Base-by-base conservation (phyloP, 2,113 vertebrate species). In the Oryzias woworae region DNA sequence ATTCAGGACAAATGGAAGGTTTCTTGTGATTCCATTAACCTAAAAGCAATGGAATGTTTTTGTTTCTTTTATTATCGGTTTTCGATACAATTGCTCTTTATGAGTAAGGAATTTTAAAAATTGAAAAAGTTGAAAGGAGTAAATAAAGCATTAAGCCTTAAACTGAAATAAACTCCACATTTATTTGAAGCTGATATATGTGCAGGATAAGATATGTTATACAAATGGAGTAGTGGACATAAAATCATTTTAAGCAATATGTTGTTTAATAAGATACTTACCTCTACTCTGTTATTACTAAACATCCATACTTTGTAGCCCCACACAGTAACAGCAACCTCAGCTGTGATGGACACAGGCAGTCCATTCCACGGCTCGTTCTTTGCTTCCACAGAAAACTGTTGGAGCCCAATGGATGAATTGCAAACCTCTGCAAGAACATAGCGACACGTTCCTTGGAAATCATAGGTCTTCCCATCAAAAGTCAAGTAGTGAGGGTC, bases 371-470 rank as follows among this genome's bases (percentile, higher is more conserved):
- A 75, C 0, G 57, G 51, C 23, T 85, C 61, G 49, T 92, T 92
- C 45, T 78, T 76, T 14, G 82, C 89, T 20, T 82, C 81, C n/a
- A 90, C 88, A 1, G 78, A 72, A 72, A 93, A 91, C 4, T 50
- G 61, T 1, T 75, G 45, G 0, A 81, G 58, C 0, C 42, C 52
- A 41, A 5, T 1, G 1, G 66, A 69, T 13, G 10, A 4, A 13
- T 78, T 84, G 17, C 88, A 85, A 0, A 74, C 31, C 8, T 74
- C 73, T 0, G 61, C 84, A 24, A 93, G 71, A 20, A 86, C 36
- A 22, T 90, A 91, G 15, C 53, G 74, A 7, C 88, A 88, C 0
- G 83, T 86, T 26, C 89, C 88, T n/a, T 86, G 86, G 53, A 89
- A 88, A 28, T 84, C 76, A n/a, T 72, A 81, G 6, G 26, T 23